Evolutionary conservation across 2,797 vertebrate species (phyloP).

Genomic region (Nasua narica): DNA sequence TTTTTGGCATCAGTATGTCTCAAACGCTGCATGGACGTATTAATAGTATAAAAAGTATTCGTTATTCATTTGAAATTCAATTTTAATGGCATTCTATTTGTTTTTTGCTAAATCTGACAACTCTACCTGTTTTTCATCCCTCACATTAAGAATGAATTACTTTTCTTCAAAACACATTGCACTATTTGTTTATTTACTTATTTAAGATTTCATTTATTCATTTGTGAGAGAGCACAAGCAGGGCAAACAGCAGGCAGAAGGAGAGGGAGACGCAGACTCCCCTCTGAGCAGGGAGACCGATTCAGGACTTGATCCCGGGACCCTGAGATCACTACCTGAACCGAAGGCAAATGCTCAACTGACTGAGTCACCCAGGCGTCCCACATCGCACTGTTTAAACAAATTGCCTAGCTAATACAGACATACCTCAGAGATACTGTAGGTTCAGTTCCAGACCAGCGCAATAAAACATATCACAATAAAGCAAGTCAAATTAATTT

Average conservation of each 20-base stretch:
- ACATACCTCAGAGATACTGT: neutral
- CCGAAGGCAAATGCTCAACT: too few species aligned
- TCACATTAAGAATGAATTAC: neutral
- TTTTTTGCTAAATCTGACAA: neutral
- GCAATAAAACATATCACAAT: neutral
- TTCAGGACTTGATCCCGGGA: too few species aligned
- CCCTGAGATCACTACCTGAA: too few species aligned
- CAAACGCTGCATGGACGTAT: neutral
- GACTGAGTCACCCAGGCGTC: too few species aligned
- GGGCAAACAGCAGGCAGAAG: too few species aligned
- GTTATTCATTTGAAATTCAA: neutral
- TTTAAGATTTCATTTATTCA: too few species aligned
- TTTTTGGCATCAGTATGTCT: neutral
- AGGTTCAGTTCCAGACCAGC: neutral
- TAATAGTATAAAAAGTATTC: neutral
- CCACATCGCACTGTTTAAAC: too few species aligned
- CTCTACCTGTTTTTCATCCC: neutral
- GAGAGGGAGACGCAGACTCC: too few species aligned
- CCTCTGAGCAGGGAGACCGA: too few species aligned
- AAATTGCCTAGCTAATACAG: neutral
- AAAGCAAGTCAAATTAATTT: neutral
- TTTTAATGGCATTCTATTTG: neutral
- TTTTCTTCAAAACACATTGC: neutral
- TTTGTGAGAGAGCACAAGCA: too few species aligned
- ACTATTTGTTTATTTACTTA: neutral